Percentiles rank a stretch among this genome's conserved stretches.
phyloP scores from a whole-genome alignment of 2,113 vertebrate genomes.

The Leptobrachium leishanense region DNA sequence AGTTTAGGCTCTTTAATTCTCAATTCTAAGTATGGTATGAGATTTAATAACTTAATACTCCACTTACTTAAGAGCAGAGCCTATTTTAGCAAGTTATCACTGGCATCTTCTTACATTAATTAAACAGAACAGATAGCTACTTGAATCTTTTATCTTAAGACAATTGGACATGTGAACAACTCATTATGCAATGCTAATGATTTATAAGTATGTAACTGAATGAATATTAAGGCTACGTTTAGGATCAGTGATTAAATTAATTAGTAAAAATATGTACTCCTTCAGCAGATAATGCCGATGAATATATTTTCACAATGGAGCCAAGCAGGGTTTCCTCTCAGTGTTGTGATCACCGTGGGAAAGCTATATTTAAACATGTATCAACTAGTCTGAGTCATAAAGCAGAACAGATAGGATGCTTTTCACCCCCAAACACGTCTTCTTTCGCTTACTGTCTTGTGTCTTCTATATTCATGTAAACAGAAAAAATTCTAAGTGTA shows the following conservation, averaged over 20 bases:
- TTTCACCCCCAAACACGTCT: too few species aligned
- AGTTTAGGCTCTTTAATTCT: too few species aligned
- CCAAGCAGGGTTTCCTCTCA: neutral
- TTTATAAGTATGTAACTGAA: slow-evolving; percentile 5
- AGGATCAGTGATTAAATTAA: slow-evolving; percentile 6
- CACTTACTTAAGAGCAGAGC: too few species aligned
- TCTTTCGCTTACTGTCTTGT: too few species aligned
- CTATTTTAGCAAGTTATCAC: too few species aligned
- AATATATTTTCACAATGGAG: neutral
- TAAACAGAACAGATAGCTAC: too few species aligned
- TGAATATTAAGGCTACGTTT: neutral
- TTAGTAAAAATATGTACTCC: neutral
- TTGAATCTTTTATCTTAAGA: neutral
- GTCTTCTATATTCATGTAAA: too few species aligned
- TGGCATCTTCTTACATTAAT: too few species aligned
- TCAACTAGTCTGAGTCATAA: slow-evolving; percentile 8
- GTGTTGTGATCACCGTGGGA: slow-evolving; percentile 11
- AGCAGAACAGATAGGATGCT: neutral
- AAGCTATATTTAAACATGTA: neutral
- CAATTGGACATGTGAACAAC: neutral
- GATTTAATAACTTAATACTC: too few species aligned
- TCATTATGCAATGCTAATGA: neutral
- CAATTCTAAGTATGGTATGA: too few species aligned
- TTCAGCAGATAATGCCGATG: neutral
- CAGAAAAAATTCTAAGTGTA: too few species aligned